These are phyloP conservation scores for Ruditapes philippinarum DNA, from an alignment of 1,140 invertebrate species.

Conservation along the genomic window DNA sequence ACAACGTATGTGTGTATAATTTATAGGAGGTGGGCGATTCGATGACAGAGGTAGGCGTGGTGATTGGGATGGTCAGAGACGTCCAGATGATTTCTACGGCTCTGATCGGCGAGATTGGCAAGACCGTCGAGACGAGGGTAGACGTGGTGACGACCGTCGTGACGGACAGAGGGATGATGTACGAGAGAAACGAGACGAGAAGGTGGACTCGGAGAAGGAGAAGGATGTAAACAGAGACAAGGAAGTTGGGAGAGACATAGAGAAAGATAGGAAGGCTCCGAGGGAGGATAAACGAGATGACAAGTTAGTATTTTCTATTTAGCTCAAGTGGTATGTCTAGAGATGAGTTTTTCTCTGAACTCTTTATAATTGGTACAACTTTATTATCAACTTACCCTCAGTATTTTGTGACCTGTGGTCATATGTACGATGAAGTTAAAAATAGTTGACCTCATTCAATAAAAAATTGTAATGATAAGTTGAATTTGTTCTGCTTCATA, in stretches of 20 bases:
- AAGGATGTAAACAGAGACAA: conserved; percentile 50
- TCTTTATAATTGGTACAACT: no score
- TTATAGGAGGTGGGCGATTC: conserved; percentile 11
- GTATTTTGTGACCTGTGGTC: no score
- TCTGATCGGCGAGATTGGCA: conserved; percentile 63
- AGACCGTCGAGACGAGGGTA: conserved; percentile 41
- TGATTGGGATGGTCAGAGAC: conserved; percentile 63
- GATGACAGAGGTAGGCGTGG: conserved; percentile 45
- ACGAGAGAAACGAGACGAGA: conserved; percentile 58
- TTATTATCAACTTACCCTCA: no score
- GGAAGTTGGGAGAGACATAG: conserved; percentile 37
- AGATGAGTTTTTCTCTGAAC: no score
- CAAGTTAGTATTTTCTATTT: conserved; percentile 30
- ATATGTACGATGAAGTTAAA: no score
- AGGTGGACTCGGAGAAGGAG: conserved; percentile 20
- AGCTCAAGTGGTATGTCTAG: no score
- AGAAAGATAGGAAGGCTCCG: neutral
- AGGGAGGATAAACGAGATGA: conserved; percentile 60
- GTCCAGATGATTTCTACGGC: conserved; percentile 50
- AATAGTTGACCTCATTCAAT: no score
- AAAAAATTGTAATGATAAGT: no score
- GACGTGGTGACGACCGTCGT: conserved; percentile 17
- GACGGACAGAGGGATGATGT: conserved; percentile 5
- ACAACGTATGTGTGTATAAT: neutral
- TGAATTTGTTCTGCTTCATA: no score